phyloP scores from a whole-genome alignment of 2,888 invertebrate species.

The Zaprionus obscuricornis region DNA sequence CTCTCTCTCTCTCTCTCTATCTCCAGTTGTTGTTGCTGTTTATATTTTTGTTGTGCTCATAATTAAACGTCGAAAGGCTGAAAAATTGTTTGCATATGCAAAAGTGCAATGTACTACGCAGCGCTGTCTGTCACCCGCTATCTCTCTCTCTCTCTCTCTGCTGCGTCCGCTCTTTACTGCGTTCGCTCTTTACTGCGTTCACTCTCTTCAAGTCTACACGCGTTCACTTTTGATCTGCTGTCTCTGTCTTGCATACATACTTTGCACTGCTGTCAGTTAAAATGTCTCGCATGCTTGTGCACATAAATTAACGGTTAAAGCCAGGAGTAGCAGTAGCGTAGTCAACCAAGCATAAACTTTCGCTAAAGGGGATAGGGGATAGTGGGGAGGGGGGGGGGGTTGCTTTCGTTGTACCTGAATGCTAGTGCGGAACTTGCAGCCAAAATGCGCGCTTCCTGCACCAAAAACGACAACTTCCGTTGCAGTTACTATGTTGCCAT shows the following conservation, averaged over 20 bases:
- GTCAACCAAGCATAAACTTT: slow-evolving; percentile 61
- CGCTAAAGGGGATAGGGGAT: not conserved
- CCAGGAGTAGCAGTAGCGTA: slow-evolving; percentile 63
- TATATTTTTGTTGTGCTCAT: slow-evolving; percentile 14
- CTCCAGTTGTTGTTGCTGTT: not conserved
- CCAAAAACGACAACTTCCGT: slow-evolving; percentile 73
- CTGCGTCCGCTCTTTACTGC: too few species aligned
- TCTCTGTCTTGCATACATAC: not conserved
- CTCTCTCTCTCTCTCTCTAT: too few species aligned
- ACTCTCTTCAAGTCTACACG: too few species aligned
- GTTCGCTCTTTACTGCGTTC: too few species aligned
- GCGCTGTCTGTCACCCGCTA: not conserved
- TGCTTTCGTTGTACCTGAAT: too few species aligned
- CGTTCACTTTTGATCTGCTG: not conserved
- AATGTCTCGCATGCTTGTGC: slow-evolving; percentile 60
- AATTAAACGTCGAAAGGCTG: slow-evolving; percentile 49
- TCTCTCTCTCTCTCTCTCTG: not conserved
- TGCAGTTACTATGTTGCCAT: slow-evolving; percentile 11
- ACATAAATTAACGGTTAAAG: slow-evolving; percentile 72
- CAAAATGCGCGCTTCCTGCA: slow-evolving; percentile 63
- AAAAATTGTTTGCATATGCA: slow-evolving; percentile 45
- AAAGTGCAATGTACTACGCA: slow-evolving; percentile 42
- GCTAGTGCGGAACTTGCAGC: slow-evolving; percentile 45
- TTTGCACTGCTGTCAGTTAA: slow-evolving; percentile 36
- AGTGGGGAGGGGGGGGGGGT: not conserved